Evolutionary conservation across 1,140 invertebrate species (phyloP), one percentile per base, ranked within the genome.

Genomic region (Trichonephila clavipes): DNA sequence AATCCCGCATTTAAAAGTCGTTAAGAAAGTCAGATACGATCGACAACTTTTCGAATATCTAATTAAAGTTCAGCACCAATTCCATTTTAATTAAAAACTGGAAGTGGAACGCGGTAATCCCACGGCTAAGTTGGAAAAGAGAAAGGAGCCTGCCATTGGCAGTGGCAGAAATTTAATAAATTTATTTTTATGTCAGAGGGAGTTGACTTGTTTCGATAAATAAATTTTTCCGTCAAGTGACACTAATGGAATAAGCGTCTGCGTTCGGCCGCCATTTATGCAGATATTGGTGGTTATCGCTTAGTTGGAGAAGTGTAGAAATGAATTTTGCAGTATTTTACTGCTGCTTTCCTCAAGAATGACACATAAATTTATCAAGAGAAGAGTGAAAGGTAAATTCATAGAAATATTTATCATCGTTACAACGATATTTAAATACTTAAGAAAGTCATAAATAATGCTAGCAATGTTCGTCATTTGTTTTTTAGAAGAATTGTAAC

Each of bases 1-100:
- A 77, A 77, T 77, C 28, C 34, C 28, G 82, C 82, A 85, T 85
- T 85, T 85, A 51, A 85, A 85, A 58, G 51, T 58, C n/a, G 82
- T 85, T 85, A 77, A 77, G 72, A 77, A 77, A 77, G 28, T 77
- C 28, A 16, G 72, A 77, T 40, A 77, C 24, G 28, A 34, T 2
- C 28, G 72, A 77, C 72, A 77, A 40, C 72, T 77, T 77, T 77
- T 19, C 72, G 72, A 77, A 40, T 77, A 77, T 77, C 72, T 77
- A 77, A 77, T 77, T 77, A 77, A 77, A 77, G 72, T 77, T 77
- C 72, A 18, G 24, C 72, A 77, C 7, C 66, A 34, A 77, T 77
- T 77, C 34, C 72, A 19, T 77, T 77, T 77, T 77, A 77, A 77
- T 77, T 77, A 77, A 77, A 77, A 77, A 77, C 34, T 28, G 72